Conservation (phyloP, 1,140 invertebrate genomes). For the Drosophila ogumai region DNA sequence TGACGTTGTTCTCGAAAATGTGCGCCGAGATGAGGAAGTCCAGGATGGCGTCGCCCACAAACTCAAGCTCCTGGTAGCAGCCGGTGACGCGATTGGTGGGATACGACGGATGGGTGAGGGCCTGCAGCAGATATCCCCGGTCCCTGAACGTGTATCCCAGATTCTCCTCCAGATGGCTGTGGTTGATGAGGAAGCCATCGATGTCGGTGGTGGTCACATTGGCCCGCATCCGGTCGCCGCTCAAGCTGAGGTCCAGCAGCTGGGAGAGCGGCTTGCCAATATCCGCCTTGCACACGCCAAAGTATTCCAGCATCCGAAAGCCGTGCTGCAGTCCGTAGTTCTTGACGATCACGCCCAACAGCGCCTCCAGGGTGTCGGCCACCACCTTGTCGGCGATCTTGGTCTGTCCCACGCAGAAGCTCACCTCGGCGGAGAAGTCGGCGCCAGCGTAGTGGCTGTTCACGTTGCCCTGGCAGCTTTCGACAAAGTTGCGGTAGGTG, state of each 20-base stretch:
- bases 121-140: constrained; percentile 89
- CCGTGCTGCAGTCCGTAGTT: constrained; percentile 86
- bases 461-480: constrained; percentile 44
- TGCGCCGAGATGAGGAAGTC: constrained; percentile 96
- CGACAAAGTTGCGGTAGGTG: constrained; percentile 27
- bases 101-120: constrained; percentile 97
- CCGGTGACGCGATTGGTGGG: constrained; percentile 93
- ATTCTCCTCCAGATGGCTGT: constrained; percentile 87
- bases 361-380: constrained; percentile 93
- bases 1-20: constrained; percentile 91
- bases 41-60: constrained; percentile 97
- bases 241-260: constrained; percentile 75
- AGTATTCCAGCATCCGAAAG: constrained; percentile 90
- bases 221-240: constrained; percentile 77
- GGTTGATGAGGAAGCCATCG: constrained; percentile 85
- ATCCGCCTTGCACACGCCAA: constrained; percentile 88
- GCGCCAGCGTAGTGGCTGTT: constrained; percentile 17
- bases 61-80: constrained; percentile 97
- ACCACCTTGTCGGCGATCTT: constrained; percentile 85
- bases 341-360: constrained; percentile 92
- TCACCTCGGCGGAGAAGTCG: constrained; percentile 49
- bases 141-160: constrained; percentile 89
- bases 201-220: constrained; percentile 77
- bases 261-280: constrained; percentile 76
- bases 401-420: constrained; percentile 44